Base-by-base conservation (phyloP, 2,797 vertebrate species). In the Gymnoscopelus braueri region DNA sequence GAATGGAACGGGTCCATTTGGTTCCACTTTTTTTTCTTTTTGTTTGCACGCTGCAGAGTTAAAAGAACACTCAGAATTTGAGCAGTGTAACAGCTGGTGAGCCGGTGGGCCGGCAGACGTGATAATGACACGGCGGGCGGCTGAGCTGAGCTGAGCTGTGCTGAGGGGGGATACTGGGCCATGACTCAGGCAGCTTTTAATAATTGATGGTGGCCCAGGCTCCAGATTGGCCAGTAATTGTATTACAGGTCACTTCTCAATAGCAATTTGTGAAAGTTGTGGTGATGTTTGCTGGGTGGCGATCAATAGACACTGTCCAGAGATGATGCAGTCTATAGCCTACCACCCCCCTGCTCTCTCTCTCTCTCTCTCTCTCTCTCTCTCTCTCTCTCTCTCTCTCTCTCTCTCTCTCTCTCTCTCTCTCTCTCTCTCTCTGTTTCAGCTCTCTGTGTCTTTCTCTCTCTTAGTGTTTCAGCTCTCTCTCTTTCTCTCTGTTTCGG, bases 241-340 rank as follows among this genome's bases (percentile, higher is more conserved):
- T 95, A 97, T 98, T 97, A 97, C 96, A 97, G 96, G 96, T 98
- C 96, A 98, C 96, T 97, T 97, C 96, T 98, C 96, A 98, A 97
- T 98, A 96, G 96, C 96, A 97, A 98, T 98, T 97, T 97, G 95
- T 95, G 94, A 95, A 95, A 97, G 94, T 95, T 96, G 96, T 95
- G 95, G 95, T 95, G 95, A 97, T 98, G 95, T 95, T 95, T 96
- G 95, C 95, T 90, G 93, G 95, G 93, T 94, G 94, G 91, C 94
- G 94, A 97, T 98, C 97, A 95, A 98, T 98, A 96, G 94, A 74
- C 91, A 92, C 94, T 95, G 95, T 96, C 95, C 95, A 87, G 93
- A 94, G 94, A 96, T 92, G 94, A 96, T 92, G 93, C 92, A 84
- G 83, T 69, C 53, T 72, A 15, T 67, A 63, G 13, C 60, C 44